Conservation (phyloP, 1,140 invertebrate species). For the Drosophila oshimai region DNA sequence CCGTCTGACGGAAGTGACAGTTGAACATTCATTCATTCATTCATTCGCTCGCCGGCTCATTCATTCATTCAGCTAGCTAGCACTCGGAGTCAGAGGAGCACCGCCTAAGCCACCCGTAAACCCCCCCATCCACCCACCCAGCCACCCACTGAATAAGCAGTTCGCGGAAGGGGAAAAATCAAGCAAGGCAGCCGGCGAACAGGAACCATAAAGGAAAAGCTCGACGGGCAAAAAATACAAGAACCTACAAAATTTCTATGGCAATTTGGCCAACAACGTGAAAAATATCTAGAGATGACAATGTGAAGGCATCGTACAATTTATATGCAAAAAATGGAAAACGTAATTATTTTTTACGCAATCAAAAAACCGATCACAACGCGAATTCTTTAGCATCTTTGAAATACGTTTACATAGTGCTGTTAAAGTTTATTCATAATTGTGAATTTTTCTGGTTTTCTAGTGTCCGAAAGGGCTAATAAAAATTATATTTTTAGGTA, state of each 20-base stretch:
- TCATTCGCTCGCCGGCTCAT: constrained; percentile 35
- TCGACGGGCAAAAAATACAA: constrained; percentile 12
- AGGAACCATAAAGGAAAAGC: constrained; percentile 71
- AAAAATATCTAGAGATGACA: constrained; percentile 15
- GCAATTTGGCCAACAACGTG: constrained; percentile 50
- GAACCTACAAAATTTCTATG: constrained; percentile 57
- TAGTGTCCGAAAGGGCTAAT: too few relatives aligned
- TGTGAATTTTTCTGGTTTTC: too few relatives aligned
- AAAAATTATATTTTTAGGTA: too few relatives aligned
- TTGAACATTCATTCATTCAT: constrained; percentile 79
- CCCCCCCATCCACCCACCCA: too few relatives aligned
- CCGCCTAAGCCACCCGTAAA: constrained; percentile 3
- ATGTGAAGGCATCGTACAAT: not conserved
- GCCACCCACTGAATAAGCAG: too few relatives aligned
- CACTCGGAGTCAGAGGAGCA: not conserved
- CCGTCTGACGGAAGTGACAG: constrained; percentile 69
- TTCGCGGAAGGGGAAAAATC: constrained; percentile 47
- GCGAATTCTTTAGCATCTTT: too few relatives aligned
- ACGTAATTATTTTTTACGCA: too few relatives aligned
- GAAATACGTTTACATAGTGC: too few relatives aligned
- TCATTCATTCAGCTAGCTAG: constrained; percentile 38
- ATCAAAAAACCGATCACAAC: too few relatives aligned
- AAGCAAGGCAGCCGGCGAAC: constrained; percentile 56
- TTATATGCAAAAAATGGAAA: too few relatives aligned
- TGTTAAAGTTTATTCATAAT: too few relatives aligned